Conservation (phyloP, 2,797 vertebrate species). For the Rhinatrema bivittatum region DNA sequence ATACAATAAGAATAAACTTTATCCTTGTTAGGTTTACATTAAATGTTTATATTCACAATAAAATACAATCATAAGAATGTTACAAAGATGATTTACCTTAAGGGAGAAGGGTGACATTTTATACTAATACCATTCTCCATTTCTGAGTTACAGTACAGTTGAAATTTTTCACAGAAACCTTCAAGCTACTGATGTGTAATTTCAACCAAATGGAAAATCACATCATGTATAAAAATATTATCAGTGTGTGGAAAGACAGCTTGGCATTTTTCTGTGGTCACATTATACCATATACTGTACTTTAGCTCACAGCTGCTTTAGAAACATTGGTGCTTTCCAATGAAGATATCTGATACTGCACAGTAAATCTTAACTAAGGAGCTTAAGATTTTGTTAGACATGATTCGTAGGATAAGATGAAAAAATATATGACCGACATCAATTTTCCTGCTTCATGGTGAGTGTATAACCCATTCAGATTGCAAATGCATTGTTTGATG, state of each 20-base stretch:
- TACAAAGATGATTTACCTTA: too few species aligned
- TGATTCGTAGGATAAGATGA: slow-evolving; percentile 8
- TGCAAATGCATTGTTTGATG: slow-evolving; percentile 2
- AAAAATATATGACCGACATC: not conserved
- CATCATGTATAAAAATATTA: too few species aligned
- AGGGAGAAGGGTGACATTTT: too few species aligned
- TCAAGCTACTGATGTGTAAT: too few species aligned
- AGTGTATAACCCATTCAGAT: slow-evolving; percentile 7
- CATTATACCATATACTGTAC: not conserved
- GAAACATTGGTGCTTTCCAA: slow-evolving; percentile 11
- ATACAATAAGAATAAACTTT: too few species aligned
- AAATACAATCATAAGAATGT: too few species aligned
- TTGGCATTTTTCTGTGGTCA: not conserved
- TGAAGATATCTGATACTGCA: slow-evolving; percentile 2
- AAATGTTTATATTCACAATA: too few species aligned
- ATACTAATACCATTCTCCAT: too few species aligned
- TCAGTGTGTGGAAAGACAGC: not conserved
- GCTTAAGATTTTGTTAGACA: not conserved
- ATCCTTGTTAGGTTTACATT: too few species aligned
- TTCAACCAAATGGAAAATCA: too few species aligned
- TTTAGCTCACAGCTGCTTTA: not conserved
- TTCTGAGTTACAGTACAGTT: too few species aligned
- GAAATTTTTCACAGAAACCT: too few species aligned
- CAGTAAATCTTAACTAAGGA: slow-evolving; percentile 3
- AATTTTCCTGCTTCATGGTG: slow-evolving; percentile 14